A percentile compares a stretch with the other conserved stretches of the same genome.
Conservation (phyloP, 2,797 vertebrate species). For the Echiichthys vipera region DNA sequence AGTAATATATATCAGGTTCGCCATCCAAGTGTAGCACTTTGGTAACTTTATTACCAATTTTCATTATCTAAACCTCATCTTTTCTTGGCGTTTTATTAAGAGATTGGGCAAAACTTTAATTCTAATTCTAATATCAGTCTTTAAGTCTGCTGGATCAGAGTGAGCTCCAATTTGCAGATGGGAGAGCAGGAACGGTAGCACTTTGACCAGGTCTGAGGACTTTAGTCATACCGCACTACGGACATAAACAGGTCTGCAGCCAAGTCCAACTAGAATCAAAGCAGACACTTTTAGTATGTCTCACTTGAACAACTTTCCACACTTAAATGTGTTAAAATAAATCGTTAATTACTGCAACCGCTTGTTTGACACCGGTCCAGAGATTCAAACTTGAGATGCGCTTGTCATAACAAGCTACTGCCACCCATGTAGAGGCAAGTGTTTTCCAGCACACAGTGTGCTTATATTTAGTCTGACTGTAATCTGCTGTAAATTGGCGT, state of each 20-base stretch:
- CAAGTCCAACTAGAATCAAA: background rate
- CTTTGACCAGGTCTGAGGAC: background rate
- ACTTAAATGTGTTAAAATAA: background rate
- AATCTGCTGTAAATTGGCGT: background rate
- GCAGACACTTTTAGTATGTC: background rate
- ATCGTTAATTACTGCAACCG: background rate
- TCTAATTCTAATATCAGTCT: background rate
- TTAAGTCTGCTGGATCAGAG: background rate
- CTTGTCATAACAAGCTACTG: conserved; percentile 22
- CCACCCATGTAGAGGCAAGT: background rate
- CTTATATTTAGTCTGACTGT: background rate
- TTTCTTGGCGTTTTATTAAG: background rate
- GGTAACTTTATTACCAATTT: background rate
- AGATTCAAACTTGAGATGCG: background rate
- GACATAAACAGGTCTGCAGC: background rate
- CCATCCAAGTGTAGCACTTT: background rate
- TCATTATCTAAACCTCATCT: background rate
- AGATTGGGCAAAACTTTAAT: background rate
- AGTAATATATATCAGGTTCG: background rate
- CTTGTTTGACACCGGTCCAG: conserved; percentile 19
- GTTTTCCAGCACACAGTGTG: background rate
- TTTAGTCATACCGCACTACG: background rate
- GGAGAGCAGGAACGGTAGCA: background rate
- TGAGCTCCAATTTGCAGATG: background rate
- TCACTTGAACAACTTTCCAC: background rate